A percentile compares a stretch with the other conserved stretches of the same genome.
phyloP scores from a whole-genome alignment of 2,797 vertebrate genomes.

The Muraenolepis orangiensis region DNA sequence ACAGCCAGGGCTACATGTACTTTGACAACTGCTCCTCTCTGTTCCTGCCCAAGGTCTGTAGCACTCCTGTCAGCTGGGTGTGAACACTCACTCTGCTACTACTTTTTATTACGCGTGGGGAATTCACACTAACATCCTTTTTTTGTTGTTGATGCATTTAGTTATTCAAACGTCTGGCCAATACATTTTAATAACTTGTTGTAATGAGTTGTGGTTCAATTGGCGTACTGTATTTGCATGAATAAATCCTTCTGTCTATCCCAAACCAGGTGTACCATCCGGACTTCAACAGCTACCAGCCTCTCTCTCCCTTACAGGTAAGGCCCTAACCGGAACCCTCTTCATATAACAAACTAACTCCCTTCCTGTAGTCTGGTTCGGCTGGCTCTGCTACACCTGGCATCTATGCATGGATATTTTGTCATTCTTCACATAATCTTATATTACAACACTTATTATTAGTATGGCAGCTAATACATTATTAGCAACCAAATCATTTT shows the following conservation, averaged over 20 bases:
- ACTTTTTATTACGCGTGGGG: too few relatives aligned
- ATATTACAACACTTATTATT: too few relatives aligned
- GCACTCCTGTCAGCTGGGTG: background rate
- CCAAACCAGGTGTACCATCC: slow-evolving; percentile 74
- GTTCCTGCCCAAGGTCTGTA: slow-evolving; percentile 81
- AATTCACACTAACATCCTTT: too few relatives aligned
- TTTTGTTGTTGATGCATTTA: too few relatives aligned
- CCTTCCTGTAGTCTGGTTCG: background rate
- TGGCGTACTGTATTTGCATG: background rate
- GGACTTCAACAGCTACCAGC: slow-evolving; percentile 78
- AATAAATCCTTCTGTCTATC: background rate
- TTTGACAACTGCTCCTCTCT: slow-evolving; percentile 83
- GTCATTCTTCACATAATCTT: too few relatives aligned
- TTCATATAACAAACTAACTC: too few relatives aligned
- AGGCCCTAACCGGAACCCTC: slow-evolving; percentile 13
- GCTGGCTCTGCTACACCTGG: background rate
- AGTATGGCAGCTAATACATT: too few relatives aligned
- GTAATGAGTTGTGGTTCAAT: background rate
- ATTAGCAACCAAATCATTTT: too few relatives aligned
- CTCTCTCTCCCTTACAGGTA: slow-evolving; percentile 70
- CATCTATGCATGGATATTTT: background rate
- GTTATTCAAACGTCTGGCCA: too few relatives aligned
- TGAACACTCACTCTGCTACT: background rate
- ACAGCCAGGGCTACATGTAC: slow-evolving; percentile 74
- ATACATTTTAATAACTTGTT: too few relatives aligned